These are phyloP conservation scores for Prochilodus magdalenae DNA, from an alignment of 2,113 vertebrate genomes.

Conservation along the genomic window DNA sequence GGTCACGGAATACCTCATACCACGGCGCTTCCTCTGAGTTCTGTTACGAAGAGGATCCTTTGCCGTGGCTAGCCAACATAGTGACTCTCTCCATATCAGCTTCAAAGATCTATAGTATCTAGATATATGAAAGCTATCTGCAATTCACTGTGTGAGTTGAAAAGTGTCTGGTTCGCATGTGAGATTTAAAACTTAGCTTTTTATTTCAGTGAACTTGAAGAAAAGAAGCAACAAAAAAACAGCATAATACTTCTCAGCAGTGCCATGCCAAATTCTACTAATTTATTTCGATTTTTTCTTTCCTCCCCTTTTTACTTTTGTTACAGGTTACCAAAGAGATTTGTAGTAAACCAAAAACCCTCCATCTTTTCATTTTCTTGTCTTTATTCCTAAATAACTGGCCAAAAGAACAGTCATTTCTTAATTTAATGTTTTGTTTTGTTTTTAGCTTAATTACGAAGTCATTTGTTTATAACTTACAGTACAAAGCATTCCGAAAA, in stretches of 20 bases:
- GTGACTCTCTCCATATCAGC: constrained; percentile 73
- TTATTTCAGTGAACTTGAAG: constrained; percentile 51
- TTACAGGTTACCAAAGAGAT: constrained; percentile 88
- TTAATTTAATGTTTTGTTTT: constrained; percentile 63
- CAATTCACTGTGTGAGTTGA: constrained; percentile 79
- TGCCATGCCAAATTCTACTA: constrained; percentile 79
- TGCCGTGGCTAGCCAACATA: constrained; percentile 74
- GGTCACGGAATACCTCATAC: constrained; percentile 83
- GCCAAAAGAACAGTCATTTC: constrained; percentile 77
- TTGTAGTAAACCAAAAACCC: constrained; percentile 85
- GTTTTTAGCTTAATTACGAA: constrained; percentile 63
- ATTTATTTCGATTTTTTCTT: constrained; percentile 58
- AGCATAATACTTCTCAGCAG: constrained; percentile 69
- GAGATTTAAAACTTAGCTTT: constrained; percentile 65
- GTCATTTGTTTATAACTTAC: constrained; percentile 64
- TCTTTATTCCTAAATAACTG: constrained; percentile 67
- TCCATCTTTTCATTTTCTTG: constrained; percentile 57
- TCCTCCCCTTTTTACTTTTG: constrained; percentile 77
- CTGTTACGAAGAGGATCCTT: constrained; percentile 70
- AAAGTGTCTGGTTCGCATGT: constrained; percentile 74
- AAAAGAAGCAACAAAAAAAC: constrained; percentile 40
- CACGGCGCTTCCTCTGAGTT: constrained; percentile 75
- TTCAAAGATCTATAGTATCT: constrained; percentile 74
- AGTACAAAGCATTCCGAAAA: constrained; percentile 81
- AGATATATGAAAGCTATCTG: constrained; percentile 74